Conservation (phyloP, 2,888 invertebrate genomes). For the Pseudeuparius sepicola region DNA sequence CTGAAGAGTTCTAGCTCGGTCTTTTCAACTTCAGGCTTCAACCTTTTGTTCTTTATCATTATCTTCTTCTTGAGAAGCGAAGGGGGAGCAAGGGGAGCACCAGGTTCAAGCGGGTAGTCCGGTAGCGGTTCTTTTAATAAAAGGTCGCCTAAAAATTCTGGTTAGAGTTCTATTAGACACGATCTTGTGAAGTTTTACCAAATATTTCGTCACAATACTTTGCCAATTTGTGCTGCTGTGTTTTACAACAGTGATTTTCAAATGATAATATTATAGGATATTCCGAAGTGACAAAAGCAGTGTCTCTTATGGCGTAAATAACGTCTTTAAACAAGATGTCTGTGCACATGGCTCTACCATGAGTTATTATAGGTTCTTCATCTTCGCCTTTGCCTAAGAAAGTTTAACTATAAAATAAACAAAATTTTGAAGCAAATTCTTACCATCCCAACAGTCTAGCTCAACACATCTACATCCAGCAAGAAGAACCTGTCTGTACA, state of each 20-base stretch:
- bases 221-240: slow-evolving; percentile 95
- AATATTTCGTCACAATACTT: slow-evolving; percentile 99
- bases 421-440: too few species aligned
- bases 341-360: slow-evolving; percentile 99
- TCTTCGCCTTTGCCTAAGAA: slow-evolving; percentile 74
- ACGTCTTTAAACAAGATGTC: slow-evolving; percentile 98
- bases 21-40: slow-evolving; percentile 94
- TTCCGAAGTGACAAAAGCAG: slow-evolving; percentile 96
- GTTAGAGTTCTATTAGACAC: too few species aligned
- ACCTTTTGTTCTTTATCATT: slow-evolving; percentile 91
- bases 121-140: slow-evolving; percentile 81
- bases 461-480: slow-evolving; percentile 98
- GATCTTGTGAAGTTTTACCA: too few species aligned
- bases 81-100: slow-evolving; percentile 86
- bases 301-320: slow-evolving; percentile 93
- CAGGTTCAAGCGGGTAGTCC: slow-evolving; percentile 82
- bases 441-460: slow-evolving; percentile 95
- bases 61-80: slow-evolving; percentile 87
- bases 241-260: slow-evolving; percentile 98
- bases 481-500: slow-evolving; percentile 94
- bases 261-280: slow-evolving; percentile 96
- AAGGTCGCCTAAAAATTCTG: slow-evolving; percentile 79
- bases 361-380: slow-evolving; percentile 98
- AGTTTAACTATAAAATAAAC: neutral
- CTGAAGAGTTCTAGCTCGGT: slow-evolving; percentile 82